Evolutionary conservation across 1,140 invertebrate genomes (phyloP).

Genomic region (Scylla paramamosain): DNA sequence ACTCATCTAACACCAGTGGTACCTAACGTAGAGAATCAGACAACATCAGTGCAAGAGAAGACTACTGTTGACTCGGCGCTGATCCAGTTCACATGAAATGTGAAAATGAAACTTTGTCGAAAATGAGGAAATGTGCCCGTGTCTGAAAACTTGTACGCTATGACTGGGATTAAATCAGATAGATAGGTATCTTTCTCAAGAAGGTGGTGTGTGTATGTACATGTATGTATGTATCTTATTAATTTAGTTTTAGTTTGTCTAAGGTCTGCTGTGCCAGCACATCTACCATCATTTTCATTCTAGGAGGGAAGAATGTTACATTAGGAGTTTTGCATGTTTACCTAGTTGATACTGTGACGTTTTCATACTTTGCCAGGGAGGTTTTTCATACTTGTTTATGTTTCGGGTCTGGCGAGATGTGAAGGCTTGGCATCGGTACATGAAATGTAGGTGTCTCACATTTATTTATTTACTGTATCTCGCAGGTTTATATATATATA

Average conservation of each 20-base stretch:
- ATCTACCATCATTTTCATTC: no score
- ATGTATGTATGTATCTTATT: no score
- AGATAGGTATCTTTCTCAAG: neutral
- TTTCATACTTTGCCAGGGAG: neutral
- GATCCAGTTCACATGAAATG: neutral
- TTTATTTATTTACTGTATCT: no score
- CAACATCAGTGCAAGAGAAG: neutral
- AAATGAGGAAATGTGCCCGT: conserved; percentile 30
- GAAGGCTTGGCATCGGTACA: no score
- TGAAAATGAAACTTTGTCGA: neutral
- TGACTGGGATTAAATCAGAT: conserved; percentile 28
- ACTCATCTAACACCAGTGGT: neutral
- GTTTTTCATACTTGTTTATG: neutral
- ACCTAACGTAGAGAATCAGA: neutral
- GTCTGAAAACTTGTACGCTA: neutral
- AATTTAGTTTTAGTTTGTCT: no score
- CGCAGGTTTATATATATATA: no score
- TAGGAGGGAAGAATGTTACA: conserved; percentile 54
- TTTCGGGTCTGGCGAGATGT: no score
- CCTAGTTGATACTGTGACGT: neutral
- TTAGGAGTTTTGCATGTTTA: neutral
- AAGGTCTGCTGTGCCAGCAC: no score
- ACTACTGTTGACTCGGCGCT: neutral
- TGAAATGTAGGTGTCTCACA: no score
- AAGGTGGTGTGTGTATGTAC: neutral